Conservation (phyloP, 1,140 invertebrate genomes). For the Cephus cinctus region DNA sequence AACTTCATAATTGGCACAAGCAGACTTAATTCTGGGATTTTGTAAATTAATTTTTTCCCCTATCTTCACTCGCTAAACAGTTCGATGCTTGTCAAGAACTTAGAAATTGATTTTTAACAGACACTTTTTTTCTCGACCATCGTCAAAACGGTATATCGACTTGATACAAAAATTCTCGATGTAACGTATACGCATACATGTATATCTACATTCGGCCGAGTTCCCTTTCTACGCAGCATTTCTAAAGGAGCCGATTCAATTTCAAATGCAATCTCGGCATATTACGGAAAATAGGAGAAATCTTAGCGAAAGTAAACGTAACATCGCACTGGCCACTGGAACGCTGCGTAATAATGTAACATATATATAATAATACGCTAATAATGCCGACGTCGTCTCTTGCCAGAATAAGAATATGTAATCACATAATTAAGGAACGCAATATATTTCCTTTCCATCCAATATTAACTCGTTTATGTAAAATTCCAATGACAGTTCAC, state of each 20-base stretch:
- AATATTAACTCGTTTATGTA: too few relatives aligned
- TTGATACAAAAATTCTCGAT: too few relatives aligned
- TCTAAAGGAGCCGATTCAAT: constrained; percentile 40
- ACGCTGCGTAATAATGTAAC: constrained; percentile 32
- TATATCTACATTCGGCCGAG: constrained; percentile 6
- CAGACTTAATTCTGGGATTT: not conserved
- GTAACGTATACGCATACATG: not conserved
- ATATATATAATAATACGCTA: constrained; percentile 23
- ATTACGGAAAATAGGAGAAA: constrained; percentile 52
- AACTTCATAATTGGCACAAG: not conserved
- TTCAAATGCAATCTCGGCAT: constrained; percentile 38
- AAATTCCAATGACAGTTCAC: too few relatives aligned
- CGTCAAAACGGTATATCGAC: too few relatives aligned
- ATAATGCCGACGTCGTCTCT: constrained; percentile 27
- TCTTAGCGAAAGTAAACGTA: constrained; percentile 45
- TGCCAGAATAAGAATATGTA: constrained; percentile 28
- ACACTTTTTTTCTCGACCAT: too few relatives aligned
- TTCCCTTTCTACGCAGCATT: constrained; percentile 5
- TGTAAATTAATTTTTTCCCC: not conserved
- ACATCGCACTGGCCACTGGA: constrained; percentile 29
- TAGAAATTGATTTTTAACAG: too few relatives aligned
- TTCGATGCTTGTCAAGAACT: not conserved
- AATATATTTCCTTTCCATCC: too few relatives aligned
- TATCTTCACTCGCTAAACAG: not conserved
- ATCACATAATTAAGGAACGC: constrained; percentile 19